These are phyloP conservation scores for Drosophila cognata DNA, from an alignment of 2,888 invertebrate genomes.

Conservation along the genomic window DNA sequence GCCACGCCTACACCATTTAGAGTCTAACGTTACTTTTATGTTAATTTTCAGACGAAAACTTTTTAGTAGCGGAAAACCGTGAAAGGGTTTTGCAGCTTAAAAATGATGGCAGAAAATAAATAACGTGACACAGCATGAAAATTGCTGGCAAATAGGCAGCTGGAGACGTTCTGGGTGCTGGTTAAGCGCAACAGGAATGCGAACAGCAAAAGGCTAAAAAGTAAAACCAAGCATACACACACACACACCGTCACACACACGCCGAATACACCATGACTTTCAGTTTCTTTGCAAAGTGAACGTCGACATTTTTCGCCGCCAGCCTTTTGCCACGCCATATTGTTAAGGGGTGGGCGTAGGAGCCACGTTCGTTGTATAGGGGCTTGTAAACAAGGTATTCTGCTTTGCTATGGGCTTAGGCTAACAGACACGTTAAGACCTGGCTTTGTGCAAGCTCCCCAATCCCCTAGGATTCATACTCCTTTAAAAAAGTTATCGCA, in stretches of 20 bases:
- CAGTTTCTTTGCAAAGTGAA: slow-evolving; percentile 43
- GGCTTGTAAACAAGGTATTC: slow-evolving; percentile 47
- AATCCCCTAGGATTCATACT: neutral
- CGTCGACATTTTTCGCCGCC: slow-evolving; percentile 48
- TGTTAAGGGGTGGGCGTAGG: neutral
- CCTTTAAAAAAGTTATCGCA: neutral
- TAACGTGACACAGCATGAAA: slow-evolving; percentile 79
- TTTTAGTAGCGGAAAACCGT: slow-evolving; percentile 40
- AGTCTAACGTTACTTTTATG: slow-evolving; percentile 62
- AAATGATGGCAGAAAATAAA: slow-evolving; percentile 65
- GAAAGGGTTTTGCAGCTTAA: slow-evolving; percentile 54
- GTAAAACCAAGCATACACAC: slow-evolving; percentile 41
- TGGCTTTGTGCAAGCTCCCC: slow-evolving; percentile 20
- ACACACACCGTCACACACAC: slow-evolving; percentile 1
- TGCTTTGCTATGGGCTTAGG: slow-evolving; percentile 24
- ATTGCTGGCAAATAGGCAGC: slow-evolving; percentile 51
- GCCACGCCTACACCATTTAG: slow-evolving; percentile 41
- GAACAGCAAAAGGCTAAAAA: slow-evolving; percentile 59
- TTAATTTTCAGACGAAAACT: slow-evolving; percentile 60
- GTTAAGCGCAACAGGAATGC: slow-evolving; percentile 54
- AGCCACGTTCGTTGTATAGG: slow-evolving; percentile 1
- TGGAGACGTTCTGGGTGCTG: slow-evolving; percentile 34
- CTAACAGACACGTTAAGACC: slow-evolving; percentile 45
- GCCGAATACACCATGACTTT: slow-evolving; percentile 57
- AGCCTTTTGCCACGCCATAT: slow-evolving; percentile 58